Conservation (phyloP, 2,113 vertebrate genomes). For the Polypterus bichir region DNA sequence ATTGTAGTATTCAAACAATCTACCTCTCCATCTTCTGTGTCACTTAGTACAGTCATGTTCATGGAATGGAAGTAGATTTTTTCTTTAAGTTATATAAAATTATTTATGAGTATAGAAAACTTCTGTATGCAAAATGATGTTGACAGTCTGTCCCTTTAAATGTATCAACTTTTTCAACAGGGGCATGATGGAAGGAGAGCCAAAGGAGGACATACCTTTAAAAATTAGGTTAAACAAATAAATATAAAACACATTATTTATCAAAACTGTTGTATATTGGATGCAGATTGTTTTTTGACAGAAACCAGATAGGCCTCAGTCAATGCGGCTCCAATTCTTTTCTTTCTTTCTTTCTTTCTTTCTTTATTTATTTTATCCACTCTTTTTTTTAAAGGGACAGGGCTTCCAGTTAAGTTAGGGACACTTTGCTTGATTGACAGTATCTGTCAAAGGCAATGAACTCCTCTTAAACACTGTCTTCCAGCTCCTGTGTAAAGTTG, state of each 20-base stretch:
- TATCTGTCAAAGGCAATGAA: conserved; percentile 77
- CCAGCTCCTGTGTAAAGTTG: conserved; percentile 75
- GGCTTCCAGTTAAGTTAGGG: conserved; percentile 47
- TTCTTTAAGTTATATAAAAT: too few relatives aligned
- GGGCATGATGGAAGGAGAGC: too few relatives aligned
- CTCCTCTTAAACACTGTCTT: conserved; percentile 68
- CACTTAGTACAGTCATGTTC: too few relatives aligned
- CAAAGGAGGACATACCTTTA: too few relatives aligned
- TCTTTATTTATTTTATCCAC: conserved; percentile 6
- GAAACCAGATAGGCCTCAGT: conserved; percentile 42
- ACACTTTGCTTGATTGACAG: conserved; percentile 64
- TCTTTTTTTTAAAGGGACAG: conserved; percentile 46
- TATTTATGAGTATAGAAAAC: neutral
- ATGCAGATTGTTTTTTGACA: conserved; percentile 26
- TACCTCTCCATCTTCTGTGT: too few relatives aligned
- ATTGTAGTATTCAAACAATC: too few relatives aligned
- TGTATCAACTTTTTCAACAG: too few relatives aligned
- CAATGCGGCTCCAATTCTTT: conserved; percentile 36
- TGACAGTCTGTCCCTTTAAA: too few relatives aligned
- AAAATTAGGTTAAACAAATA: neutral
- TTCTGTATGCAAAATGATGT: neutral
- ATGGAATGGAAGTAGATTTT: too few relatives aligned
- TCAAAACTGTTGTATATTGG: neutral
- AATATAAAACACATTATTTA: neutral
- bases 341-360: conserved; percentile 2